These are phyloP conservation scores for Entomobrya multifasciata DNA, from an alignment of 2,888 invertebrate genomes.

Conservation along the genomic window DNA sequence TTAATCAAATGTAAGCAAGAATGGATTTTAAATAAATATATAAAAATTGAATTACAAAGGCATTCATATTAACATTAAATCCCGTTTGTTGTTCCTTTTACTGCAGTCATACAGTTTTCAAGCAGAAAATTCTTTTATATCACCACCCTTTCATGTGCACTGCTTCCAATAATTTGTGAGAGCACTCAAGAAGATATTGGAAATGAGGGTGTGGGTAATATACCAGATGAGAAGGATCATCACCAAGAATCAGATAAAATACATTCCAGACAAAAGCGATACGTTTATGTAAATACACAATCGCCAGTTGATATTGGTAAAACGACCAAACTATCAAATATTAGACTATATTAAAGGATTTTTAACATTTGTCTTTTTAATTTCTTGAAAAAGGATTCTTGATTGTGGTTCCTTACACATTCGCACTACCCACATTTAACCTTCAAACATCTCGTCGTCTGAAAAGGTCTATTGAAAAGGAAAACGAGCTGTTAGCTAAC, in stretches of 20 bases:
- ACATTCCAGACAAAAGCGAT: conserved; percentile 79
- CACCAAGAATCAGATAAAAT: neutral
- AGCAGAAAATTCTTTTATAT: neutral
- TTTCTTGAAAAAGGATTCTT: conserved; percentile 76
- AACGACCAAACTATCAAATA: neutral
- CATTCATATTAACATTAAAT: too few relatives aligned
- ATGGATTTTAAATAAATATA: too few relatives aligned
- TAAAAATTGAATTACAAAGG: too few relatives aligned
- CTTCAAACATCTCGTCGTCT: conserved; percentile 78
- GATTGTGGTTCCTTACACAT: conserved; percentile 78
- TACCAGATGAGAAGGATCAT: too few relatives aligned
- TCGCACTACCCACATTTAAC: conserved; percentile 79
- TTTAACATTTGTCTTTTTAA: too few relatives aligned
- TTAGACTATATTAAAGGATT: too few relatives aligned
- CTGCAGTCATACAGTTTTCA: too few relatives aligned
- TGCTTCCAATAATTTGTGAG: too few relatives aligned
- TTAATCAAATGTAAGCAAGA: too few relatives aligned
- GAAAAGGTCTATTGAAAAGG: conserved; percentile 71
- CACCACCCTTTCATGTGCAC: neutral
- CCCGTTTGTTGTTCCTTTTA: neutral
- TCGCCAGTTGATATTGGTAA: conserved; percentile 80
- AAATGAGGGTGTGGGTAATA: neutral
- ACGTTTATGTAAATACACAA: conserved; percentile 79
- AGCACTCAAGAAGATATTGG: neutral
- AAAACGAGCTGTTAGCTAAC: conserved; percentile 73